These are phyloP conservation scores for Prunella himalayana DNA, from an alignment of 2,113 vertebrate species.

Conservation along the genomic window DNA sequence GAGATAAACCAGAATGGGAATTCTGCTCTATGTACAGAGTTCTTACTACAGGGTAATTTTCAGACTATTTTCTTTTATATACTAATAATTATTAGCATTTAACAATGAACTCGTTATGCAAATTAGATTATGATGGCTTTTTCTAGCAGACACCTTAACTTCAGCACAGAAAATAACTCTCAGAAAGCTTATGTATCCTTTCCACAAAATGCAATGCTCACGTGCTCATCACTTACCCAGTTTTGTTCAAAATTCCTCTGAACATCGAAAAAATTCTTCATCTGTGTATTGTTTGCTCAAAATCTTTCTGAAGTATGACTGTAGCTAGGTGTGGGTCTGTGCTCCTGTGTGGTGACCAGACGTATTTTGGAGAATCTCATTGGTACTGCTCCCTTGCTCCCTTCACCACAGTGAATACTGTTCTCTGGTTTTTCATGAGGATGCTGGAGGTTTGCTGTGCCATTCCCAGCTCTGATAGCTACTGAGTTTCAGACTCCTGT, in stretches of 20 bases:
- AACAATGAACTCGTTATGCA: neutral
- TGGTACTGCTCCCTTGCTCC: neutral
- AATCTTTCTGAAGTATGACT: neutral
- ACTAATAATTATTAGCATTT: neutral
- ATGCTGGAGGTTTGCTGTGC: neutral
- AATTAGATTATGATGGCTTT: neutral
- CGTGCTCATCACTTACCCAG: neutral
- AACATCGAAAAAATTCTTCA: neutral
- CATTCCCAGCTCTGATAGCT: neutral
- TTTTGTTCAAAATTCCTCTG: neutral
- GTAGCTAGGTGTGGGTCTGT: neutral
- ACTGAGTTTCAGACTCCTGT: neutral
- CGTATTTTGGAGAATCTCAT: accelerated
- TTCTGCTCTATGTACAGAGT: neutral
- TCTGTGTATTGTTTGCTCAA: neutral
- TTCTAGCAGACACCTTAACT: neutral
- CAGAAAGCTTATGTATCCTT: neutral
- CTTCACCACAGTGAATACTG: neutral
- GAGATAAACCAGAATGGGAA: neutral
- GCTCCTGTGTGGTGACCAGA: neutral
- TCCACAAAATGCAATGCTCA: neutral
- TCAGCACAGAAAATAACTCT: neutral
- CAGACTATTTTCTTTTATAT: neutral
- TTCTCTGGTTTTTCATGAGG: neutral
- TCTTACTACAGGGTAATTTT: neutral